Evolutionary conservation across 2,888 invertebrate species (phyloP).

Genomic region (Apamea anceps): DNA sequence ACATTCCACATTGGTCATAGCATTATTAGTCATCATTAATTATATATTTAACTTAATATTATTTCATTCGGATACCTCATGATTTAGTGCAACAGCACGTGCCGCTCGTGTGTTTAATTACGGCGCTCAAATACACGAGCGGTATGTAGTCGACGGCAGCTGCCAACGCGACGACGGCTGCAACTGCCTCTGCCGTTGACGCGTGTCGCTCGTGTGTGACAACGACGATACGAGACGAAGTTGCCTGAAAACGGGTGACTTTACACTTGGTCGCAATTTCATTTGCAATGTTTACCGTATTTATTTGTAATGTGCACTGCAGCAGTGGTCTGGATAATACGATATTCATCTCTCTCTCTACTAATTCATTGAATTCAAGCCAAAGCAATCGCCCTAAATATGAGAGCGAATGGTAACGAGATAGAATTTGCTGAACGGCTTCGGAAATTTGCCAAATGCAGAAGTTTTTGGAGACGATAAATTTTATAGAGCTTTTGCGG

Average conservation of each 20-base stretch:
- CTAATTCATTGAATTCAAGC: not conserved
- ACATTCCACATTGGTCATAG: no score
- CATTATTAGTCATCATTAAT: no score
- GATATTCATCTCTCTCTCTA: not conserved
- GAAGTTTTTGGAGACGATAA: not conserved
- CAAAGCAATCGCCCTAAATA: not conserved
- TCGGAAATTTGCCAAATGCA: not conserved
- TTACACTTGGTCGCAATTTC: not conserved
- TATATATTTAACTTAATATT: no score
- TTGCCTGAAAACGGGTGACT: not conserved
- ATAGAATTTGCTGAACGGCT: not conserved
- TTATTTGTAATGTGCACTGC: no score
- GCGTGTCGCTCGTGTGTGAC: no score
- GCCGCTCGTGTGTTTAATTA: no score
- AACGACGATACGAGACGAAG: not conserved
- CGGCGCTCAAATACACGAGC: no score
- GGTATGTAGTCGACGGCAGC: no score
- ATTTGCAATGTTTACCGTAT: not conserved
- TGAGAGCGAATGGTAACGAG: not conserved
- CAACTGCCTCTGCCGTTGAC: no score
- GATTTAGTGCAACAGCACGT: not conserved
- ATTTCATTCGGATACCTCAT: not conserved
- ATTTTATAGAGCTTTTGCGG: not conserved
- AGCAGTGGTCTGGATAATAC: not conserved
- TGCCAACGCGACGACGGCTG: no score